Evolutionary conservation across 2,113 vertebrate genomes (phyloP).

Genomic region (Columba janthina): DNA sequence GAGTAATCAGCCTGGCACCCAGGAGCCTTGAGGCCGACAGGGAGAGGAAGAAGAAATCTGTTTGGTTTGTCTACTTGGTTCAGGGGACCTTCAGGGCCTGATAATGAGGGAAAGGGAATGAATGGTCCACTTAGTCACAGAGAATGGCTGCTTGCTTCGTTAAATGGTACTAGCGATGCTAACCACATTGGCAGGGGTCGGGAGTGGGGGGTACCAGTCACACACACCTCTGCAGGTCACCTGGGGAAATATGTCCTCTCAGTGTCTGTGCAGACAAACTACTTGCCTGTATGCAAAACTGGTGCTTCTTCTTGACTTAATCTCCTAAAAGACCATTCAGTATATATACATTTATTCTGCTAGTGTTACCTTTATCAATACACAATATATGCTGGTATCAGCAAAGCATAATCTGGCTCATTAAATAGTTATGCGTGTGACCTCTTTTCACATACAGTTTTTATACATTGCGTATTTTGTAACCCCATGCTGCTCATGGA

Average conservation of each 20-base stretch:
- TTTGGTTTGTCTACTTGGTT: background rate
- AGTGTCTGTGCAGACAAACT: background rate
- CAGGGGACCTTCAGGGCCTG: background rate
- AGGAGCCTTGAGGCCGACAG: rapidly evolving
- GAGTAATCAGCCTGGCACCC: background rate
- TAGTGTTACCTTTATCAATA: background rate
- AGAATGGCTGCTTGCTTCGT: background rate
- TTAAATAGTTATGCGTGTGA: background rate
- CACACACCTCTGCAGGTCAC: background rate
- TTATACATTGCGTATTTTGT: background rate
- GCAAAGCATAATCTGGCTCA: background rate
- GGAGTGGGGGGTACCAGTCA: rapidly evolving
- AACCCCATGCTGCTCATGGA: background rate
- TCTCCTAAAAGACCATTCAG: background rate
- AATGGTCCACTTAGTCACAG: no score
- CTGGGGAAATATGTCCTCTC: background rate
- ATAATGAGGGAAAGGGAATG: background rate
- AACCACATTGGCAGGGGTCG: background rate
- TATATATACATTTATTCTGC: background rate
- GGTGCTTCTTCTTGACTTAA: background rate
- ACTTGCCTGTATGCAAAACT: background rate
- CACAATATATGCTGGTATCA: background rate
- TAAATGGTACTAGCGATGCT: background rate
- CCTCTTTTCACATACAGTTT: background rate
- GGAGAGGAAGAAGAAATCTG: background rate